These are phyloP conservation scores for Liopterus haemorrhoidalis DNA, from an alignment of 2,888 invertebrate genomes.

Conservation along the genomic window DNA sequence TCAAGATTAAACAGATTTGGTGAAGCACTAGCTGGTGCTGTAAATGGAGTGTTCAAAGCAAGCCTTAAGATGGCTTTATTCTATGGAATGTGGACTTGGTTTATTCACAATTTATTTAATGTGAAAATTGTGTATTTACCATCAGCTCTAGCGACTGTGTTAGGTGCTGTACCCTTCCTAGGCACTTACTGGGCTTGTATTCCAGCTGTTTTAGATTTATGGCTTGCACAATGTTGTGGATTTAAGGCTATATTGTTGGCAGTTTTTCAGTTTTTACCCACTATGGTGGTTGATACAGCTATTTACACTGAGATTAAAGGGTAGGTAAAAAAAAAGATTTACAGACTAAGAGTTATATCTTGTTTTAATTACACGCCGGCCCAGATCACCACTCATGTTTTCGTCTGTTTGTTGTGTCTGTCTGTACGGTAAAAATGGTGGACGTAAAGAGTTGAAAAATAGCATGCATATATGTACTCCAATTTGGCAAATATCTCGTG, in stretches of 20 bases:
- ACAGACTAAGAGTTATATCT: slow-evolving; percentile 1
- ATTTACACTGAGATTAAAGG: slow-evolving; percentile 97
- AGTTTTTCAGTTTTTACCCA: slow-evolving; percentile 80
- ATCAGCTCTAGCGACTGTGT: slow-evolving; percentile 81
- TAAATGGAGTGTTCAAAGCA: slow-evolving; percentile 91
- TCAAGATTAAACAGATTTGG: slow-evolving; percentile 59
- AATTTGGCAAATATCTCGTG: too few species aligned
- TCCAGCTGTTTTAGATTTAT: slow-evolving; percentile 90
- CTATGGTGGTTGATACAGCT: slow-evolving; percentile 87
- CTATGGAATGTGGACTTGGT: slow-evolving; percentile 97
- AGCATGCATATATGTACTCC: too few species aligned
- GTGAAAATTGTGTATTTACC: slow-evolving; percentile 94
- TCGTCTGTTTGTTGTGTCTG: too few species aligned
- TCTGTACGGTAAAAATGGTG: too few species aligned
- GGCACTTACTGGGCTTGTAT: slow-evolving; percentile 94
- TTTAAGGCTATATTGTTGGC: slow-evolving; percentile 76
- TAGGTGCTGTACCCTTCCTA: slow-evolving; percentile 93
- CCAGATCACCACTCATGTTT: too few species aligned
- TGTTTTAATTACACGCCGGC: too few species aligned
- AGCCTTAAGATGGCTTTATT: slow-evolving; percentile 96
- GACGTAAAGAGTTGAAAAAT: too few species aligned
- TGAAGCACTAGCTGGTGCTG: slow-evolving; percentile 76
- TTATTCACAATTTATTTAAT: slow-evolving; percentile 91
- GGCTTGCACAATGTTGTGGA: slow-evolving; percentile 84
- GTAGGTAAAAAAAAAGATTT: slow-evolving; percentile 48